Percentiles rank a stretch among this genome's conserved stretches.
phyloP scores from a whole-genome alignment of 2,888 invertebrate genomes.

The Microplitis manilae region DNA sequence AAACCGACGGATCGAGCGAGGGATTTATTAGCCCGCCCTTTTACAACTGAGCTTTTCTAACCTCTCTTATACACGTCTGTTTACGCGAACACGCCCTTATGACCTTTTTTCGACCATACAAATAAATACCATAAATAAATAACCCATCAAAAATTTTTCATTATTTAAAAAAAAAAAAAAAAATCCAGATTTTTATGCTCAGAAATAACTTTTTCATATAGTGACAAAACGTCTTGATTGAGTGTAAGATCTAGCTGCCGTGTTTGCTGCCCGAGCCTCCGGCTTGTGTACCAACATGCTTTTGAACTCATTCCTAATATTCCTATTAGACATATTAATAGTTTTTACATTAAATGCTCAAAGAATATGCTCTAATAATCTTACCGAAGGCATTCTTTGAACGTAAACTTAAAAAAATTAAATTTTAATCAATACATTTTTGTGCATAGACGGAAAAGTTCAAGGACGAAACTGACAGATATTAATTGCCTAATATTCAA shows the following conservation, averaged over 20 bases:
- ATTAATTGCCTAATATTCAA: background rate
- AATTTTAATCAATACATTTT: background rate
- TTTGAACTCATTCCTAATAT: background rate
- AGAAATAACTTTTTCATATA: too few relatives aligned
- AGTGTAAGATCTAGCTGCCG: too few relatives aligned
- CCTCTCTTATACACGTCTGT: background rate
- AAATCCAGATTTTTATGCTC: too few relatives aligned
- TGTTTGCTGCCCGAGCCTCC: too few relatives aligned
- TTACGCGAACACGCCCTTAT: background rate
- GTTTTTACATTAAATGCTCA: background rate
- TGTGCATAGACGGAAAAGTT: background rate
- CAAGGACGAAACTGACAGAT: background rate
- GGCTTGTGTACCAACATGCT: too few relatives aligned
- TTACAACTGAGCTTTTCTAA: conserved; percentile 28
- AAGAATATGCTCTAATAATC: background rate
- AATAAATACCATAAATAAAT: too few relatives aligned
- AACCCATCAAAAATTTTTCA: too few relatives aligned
- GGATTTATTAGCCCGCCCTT: conserved; percentile 29
- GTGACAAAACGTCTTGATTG: too few relatives aligned
- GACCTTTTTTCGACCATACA: background rate
- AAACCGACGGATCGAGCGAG: conserved; percentile 41
- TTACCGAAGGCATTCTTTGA: too few relatives aligned
- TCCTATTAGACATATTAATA: background rate
- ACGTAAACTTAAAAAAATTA: background rate
- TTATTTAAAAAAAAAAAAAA: too few relatives aligned